Conservation (phyloP, 2,888 invertebrate genomes). For the Subacronicta megacephala region DNA sequence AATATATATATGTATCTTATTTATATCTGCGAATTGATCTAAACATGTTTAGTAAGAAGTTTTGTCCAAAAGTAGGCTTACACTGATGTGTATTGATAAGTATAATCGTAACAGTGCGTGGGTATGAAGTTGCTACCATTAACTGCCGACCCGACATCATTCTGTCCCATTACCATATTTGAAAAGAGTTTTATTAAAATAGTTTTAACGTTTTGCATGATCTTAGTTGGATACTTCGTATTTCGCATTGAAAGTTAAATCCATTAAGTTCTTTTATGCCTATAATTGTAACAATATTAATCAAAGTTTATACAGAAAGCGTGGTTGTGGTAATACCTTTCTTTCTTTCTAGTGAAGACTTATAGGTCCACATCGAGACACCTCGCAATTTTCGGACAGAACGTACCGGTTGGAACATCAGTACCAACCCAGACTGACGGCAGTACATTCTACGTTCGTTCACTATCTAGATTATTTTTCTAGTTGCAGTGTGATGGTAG, state of each 20-base stretch:
- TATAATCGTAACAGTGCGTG: conserved; percentile 29
- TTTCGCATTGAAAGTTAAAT: no score
- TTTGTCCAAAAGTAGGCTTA: conserved; percentile 36
- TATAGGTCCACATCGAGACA: no score
- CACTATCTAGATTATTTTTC: no score
- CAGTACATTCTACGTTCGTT: no score
- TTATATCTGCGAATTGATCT: conserved; percentile 37
- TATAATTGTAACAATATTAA: not conserved
- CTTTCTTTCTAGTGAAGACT: no score
- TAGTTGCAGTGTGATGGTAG: no score
- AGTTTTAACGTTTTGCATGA: conserved; percentile 16
- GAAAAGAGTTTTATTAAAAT: conserved; percentile 21
- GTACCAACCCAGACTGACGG: no score
- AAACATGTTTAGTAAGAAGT: conserved; percentile 26
- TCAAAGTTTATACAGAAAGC: not conserved
- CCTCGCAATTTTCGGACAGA: no score
- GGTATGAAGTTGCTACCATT: conserved; percentile 33
- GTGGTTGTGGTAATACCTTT: no score
- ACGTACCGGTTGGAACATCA: no score
- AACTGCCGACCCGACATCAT: conserved; percentile 26
- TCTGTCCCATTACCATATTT: conserved; percentile 31
- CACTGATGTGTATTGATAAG: conserved; percentile 37
- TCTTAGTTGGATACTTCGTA: not conserved
- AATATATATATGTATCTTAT: conserved; percentile 22
- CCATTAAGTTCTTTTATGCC: no score